Evolutionary conservation across 37 sponge, comb jelly and placozoan genomes (phyloP).

Genomic region (Eunapius fragilis): DNA sequence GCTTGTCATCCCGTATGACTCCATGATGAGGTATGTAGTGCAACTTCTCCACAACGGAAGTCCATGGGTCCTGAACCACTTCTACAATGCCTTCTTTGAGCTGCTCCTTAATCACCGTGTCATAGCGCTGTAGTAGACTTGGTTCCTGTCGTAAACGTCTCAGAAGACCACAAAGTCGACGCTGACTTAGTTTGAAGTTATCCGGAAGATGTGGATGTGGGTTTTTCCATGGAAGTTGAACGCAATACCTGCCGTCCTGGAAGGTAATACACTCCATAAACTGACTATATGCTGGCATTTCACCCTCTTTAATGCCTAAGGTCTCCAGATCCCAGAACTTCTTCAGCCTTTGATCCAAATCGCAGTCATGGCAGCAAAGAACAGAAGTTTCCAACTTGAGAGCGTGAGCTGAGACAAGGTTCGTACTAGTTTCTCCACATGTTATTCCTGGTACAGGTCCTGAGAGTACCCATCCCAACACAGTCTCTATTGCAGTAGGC

Average conservation of each 20-base stretch:
- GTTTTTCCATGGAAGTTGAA: constrained; percentile 28
- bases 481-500: constrained; percentile 29
- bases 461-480: constrained; percentile 34
- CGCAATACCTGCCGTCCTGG: constrained; percentile 27
- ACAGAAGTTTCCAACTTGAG: background rate
- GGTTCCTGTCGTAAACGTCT: constrained; percentile 4
- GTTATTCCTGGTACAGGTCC: constrained; percentile 5
- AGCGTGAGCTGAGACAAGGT: constrained; percentile 8
- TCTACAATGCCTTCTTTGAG: background rate
- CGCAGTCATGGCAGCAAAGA: no score
- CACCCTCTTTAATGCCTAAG: no score
- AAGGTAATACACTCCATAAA: constrained; percentile 8
- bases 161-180: constrained; percentile 14
- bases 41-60: background rate
- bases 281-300: constrained; percentile 3
- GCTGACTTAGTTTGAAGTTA: background rate
- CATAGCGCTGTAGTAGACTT: background rate
- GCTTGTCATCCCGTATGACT: constrained; percentile 5
- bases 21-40: constrained; percentile 14
- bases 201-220: constrained; percentile 12
- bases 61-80: background rate
- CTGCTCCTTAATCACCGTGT: constrained; percentile 9
- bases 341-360: constrained; percentile 18
- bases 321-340: constrained; percentile 29
- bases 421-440: background rate